Evolutionary conservation across 2,113 vertebrate species (phyloP).

Genomic region (Urocitellus parryii): DNA sequence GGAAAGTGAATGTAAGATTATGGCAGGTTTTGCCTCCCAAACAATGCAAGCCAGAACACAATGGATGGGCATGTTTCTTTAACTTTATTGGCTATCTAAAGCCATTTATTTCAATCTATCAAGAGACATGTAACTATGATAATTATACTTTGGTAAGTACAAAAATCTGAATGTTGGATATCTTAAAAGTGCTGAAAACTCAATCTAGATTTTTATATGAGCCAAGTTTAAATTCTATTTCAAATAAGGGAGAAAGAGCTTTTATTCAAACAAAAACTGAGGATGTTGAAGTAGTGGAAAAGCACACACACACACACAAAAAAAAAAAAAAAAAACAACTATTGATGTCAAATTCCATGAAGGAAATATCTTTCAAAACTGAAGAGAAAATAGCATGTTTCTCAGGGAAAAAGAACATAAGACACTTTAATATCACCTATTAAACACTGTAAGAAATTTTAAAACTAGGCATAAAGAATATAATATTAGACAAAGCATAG

Average conservation of each 20-base stretch:
- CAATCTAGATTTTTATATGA: not conserved
- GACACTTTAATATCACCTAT: not conserved
- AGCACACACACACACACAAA: too few relatives aligned
- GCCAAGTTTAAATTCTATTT: not conserved
- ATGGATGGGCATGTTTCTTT: not conserved
- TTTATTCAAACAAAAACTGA: not conserved
- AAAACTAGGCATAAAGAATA: not conserved
- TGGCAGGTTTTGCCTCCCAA: not conserved
- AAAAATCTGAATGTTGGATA: not conserved
- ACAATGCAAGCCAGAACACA: not conserved
- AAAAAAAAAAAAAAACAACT: too few relatives aligned
- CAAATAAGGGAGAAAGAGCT: not conserved
- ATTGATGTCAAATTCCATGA: too few relatives aligned
- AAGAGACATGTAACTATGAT: not conserved
- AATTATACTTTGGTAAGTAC: not conserved
- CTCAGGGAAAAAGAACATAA: too few relatives aligned
- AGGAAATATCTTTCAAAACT: too few relatives aligned
- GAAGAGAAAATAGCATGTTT: too few relatives aligned
- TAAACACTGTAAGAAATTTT: not conserved
- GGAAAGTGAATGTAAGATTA: not conserved
- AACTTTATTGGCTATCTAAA: not conserved
- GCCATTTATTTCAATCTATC: slow-evolving; percentile 32
- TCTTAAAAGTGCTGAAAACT: not conserved
- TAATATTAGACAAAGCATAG: too few relatives aligned
- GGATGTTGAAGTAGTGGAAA: not conserved